These are phyloP conservation scores for Patiria miniata DNA, from an alignment of 35 echinoderm and acorn worm species.

Conservation along the genomic window DNA sequence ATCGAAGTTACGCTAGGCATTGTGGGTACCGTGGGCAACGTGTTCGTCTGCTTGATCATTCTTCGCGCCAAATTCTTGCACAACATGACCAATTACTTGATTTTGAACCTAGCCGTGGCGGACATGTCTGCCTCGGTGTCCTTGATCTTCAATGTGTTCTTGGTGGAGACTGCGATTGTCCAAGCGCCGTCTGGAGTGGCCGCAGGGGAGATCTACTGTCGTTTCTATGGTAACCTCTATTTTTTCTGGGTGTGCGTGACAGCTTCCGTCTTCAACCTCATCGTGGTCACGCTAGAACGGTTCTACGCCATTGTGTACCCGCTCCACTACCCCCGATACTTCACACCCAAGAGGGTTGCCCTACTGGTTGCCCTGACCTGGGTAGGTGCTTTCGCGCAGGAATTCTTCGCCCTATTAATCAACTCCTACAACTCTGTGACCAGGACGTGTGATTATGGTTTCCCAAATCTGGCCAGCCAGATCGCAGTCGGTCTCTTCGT, in stretches of 20 bases:
- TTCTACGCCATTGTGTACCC: slow-evolving; percentile 92
- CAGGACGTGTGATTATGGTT: slow-evolving; percentile 59
- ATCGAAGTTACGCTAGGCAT: slow-evolving; percentile 76
- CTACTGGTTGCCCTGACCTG: slow-evolving; percentile 66
- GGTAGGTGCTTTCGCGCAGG: slow-evolving; percentile 69
- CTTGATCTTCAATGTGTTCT: slow-evolving; percentile 84
- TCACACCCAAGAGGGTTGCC: slow-evolving; percentile 57
- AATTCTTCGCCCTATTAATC: slow-evolving; percentile 78
- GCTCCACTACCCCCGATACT: slow-evolving; percentile 71
- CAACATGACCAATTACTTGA: slow-evolving; percentile 92
- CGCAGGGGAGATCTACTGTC: slow-evolving; percentile 77
- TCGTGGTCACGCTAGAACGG: slow-evolving; percentile 80
- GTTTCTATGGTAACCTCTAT: slow-evolving; percentile 65
- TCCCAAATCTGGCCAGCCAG: slow-evolving; percentile 14
- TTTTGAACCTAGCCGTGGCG: slow-evolving; percentile 85
- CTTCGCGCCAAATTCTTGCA: slow-evolving; percentile 77
- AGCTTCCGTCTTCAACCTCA: slow-evolving; percentile 94
- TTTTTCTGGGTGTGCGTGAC: slow-evolving; percentile 95
- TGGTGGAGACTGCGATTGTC: slow-evolving; percentile 51
- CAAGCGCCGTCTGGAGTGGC: slow-evolving; percentile 19
- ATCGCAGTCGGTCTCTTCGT: slow-evolving; percentile 69
- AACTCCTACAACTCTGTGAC: slow-evolving; percentile 53
- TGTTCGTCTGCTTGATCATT: slow-evolving; percentile 79
- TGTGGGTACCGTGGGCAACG: slow-evolving; percentile 82
- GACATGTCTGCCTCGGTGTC: slow-evolving; percentile 79